A percentile compares a stretch with the other conserved stretches of the same genome.
These are phyloP conservation scores for Morpho helenor DNA, from an alignment of 2,888 invertebrate genomes.

Conservation along the genomic window DNA sequence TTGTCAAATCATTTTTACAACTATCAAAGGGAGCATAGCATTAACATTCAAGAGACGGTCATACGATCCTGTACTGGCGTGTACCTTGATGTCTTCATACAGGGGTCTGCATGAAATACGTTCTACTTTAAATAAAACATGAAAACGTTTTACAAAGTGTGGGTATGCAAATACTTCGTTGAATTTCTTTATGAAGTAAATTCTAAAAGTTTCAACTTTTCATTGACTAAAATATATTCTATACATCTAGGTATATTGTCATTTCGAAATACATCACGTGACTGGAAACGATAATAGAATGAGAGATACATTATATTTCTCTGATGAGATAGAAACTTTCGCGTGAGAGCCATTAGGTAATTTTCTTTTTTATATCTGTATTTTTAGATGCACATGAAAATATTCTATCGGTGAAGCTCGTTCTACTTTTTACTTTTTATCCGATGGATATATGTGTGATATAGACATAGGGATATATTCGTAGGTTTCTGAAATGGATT, in stretches of 20 bases:
- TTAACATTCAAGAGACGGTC: conserved; percentile 70
- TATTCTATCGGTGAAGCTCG: no score
- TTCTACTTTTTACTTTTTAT: no score
- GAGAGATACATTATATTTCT: no score
- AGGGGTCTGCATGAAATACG: conserved; percentile 40
- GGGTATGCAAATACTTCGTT: conserved; percentile 33
- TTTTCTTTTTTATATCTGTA: no score
- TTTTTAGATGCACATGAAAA: no score
- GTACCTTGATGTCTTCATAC: conserved; percentile 39
- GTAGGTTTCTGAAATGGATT: no score
- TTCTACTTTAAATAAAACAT: conserved; percentile 52
- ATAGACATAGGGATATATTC: no score
- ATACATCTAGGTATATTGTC: not conserved
- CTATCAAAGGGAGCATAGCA: conserved; percentile 65
- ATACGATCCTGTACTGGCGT: conserved; percentile 58
- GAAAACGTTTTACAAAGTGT: conserved; percentile 44
- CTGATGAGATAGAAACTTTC: no score
- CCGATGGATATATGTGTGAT: no score
- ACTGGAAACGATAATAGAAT: no score
- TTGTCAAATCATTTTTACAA: conserved; percentile 66
- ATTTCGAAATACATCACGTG: no score
- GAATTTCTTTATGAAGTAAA: conserved; percentile 10
- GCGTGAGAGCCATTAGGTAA: no score
- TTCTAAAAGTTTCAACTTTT: conserved; percentile 5
- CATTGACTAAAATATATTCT: not conserved